phyloP scores from a whole-genome alignment of 2,113 vertebrate species.

The Salvelinus fontinalis region DNA sequence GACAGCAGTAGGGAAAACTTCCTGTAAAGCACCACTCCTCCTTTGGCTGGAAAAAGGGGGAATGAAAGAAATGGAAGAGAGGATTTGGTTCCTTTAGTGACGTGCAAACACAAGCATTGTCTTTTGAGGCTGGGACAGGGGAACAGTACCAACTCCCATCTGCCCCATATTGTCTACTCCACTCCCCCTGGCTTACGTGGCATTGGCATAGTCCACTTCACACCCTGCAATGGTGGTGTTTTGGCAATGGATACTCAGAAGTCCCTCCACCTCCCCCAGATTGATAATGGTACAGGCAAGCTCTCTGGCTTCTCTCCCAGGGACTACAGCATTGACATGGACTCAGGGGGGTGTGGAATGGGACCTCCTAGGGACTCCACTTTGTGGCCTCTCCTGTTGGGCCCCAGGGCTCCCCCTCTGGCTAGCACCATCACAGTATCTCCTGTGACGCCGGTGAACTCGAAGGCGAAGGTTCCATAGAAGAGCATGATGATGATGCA shows the following conservation, averaged over 20 bases:
- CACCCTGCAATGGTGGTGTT: constrained; percentile 11
- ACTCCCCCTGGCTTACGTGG: not conserved
- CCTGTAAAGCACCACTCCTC: constrained; percentile 10
- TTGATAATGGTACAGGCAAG: constrained; percentile 30
- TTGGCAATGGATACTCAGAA: constrained; percentile 44
- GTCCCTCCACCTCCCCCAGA: constrained; percentile 19
- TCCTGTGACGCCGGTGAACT: constrained; percentile 80
- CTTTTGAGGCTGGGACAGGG: constrained; percentile 36
- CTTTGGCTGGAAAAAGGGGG: not conserved
- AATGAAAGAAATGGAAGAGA: constrained; percentile 8
- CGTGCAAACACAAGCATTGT: constrained; percentile 67
- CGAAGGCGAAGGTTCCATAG: constrained; percentile 85
- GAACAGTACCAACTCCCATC: constrained; percentile 18
- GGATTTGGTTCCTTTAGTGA: constrained; percentile 54
- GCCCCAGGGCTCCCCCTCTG: constrained; percentile 52
- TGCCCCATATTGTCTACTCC: constrained; percentile 20
- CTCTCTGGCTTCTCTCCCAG: constrained; percentile 20
- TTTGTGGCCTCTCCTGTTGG: constrained; percentile 64
- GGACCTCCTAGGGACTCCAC: constrained; percentile 57
- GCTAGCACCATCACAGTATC: constrained; percentile 84
- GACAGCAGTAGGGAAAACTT: constrained; percentile 9
- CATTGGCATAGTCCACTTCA: constrained; percentile 29
- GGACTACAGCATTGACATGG: constrained; percentile 70
- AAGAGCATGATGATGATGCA: constrained; percentile 85
- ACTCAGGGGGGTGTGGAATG: constrained; percentile 56